Evolutionary conservation across 1,140 invertebrate species (phyloP), one percentile per base, ranked within the genome.

Genomic region (Rhagoletis pomonella): DNA sequence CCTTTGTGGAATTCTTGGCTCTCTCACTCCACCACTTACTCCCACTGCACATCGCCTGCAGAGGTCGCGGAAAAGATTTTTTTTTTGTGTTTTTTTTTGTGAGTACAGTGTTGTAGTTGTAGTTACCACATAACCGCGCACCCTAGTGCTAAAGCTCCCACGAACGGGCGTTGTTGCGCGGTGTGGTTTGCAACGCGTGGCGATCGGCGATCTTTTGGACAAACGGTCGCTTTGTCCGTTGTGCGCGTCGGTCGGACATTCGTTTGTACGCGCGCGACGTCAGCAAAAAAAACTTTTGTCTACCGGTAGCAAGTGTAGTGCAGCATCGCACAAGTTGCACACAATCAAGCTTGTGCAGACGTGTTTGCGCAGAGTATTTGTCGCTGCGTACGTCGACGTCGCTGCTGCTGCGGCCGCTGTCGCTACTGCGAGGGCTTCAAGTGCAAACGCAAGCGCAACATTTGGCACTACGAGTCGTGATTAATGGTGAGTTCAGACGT

Each of bases 391-490:
- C 50, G 50, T 55, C 50, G 50, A 59, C 65, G 65, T 58, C 85
- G 85, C 84, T 42, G 9, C 39, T 29, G 29, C 29, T 29, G 29
- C 29, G 29, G 29, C 29, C 85, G 85, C 84, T 42, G 9, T 44
- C 85, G 59, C 65, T 87, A 88, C 88, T 89, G 88, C 89, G 89
- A 90, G 90, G 89, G 88, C 89, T 90, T 85, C 89, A 85, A 87
- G 89, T 84, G 85, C 88, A 89, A 89, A 87, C 87, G 87, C 62
- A 87, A 88, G 89, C 87, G 87, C 89, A 89, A 88, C 90, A 91
- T 91, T 91, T 89, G 90, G 89, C 90, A 92, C 91, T 91, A 90
- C 89, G 90, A 90, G 91, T 91, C 89, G 91, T 90, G 91, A 90
- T 89, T 87, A 89, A 89, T 88, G 91, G 87, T 89, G 90, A 92